These are phyloP conservation scores for Echinarachnius parma DNA, from an alignment of 53 echinoderm and acorn worm species.

Conservation along the genomic window DNA sequence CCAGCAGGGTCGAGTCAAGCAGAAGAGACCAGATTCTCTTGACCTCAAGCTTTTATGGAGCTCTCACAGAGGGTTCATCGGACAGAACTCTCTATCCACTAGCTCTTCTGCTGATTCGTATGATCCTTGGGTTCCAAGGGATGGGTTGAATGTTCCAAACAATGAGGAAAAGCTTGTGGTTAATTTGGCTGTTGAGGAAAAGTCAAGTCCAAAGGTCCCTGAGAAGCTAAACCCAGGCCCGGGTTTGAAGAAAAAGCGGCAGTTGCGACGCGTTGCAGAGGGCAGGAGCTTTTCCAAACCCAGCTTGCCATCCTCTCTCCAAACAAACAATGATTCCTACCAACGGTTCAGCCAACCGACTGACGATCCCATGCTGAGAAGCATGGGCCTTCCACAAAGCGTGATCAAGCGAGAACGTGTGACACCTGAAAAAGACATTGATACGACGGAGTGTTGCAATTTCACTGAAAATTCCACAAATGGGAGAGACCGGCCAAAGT, in stretches of 20 bases:
- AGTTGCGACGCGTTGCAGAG: slow-evolving; percentile 17
- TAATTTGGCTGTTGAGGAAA: slow-evolving; percentile 3
- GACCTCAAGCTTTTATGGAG: slow-evolving; percentile 54
- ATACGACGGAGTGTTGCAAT: slow-evolving; percentile 33
- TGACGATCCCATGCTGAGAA: no score
- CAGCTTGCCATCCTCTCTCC: slow-evolving; percentile 16
- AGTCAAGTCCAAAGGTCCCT: slow-evolving; percentile 10
- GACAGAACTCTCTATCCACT: slow-evolving; percentile 20
- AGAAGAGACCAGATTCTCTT: slow-evolving; percentile 66
- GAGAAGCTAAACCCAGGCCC: slow-evolving; percentile 8
- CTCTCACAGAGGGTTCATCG: slow-evolving; percentile 46
- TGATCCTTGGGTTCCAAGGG: slow-evolving; percentile 68
- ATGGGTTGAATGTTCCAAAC: slow-evolving; percentile 9
- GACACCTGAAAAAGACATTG: slow-evolving; percentile 47
- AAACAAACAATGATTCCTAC: slow-evolving; percentile 5
- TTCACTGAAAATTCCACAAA: slow-evolving; percentile 17
- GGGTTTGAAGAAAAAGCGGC: slow-evolving; percentile 25
- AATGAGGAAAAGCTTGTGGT: slow-evolving; percentile 28
- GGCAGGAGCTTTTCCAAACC: slow-evolving; percentile 20
- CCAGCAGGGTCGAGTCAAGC: slow-evolving; percentile 40
- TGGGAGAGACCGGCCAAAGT: slow-evolving; percentile 67
- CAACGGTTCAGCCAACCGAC: slow-evolving; percentile 10
- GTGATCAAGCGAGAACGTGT: slow-evolving; percentile 18
- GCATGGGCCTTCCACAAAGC: slow-evolving; percentile 2
- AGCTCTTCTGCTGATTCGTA: slow-evolving; percentile 50